A percentile compares a stretch with the other conserved stretches of the same genome.
Evolutionary conservation across 2,113 vertebrate species (phyloP).

Genomic region (Pluvialis apricaria): DNA sequence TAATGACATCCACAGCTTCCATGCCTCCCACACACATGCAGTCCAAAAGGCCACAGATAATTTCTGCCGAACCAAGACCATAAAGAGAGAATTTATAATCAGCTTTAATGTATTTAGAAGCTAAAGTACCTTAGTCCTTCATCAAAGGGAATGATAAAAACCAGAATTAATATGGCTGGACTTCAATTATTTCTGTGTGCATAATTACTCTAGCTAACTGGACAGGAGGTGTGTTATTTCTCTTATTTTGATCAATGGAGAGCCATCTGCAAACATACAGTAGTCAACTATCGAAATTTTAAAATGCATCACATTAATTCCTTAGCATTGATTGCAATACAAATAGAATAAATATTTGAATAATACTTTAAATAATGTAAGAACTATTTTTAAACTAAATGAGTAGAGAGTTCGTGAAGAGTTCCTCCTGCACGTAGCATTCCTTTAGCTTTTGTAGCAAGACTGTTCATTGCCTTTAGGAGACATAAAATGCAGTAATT

Average conservation of each 20-base stretch:
- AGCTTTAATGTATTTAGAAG: constrained; percentile 68
- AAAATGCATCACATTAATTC: not conserved
- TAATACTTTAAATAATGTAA: constrained; percentile 47
- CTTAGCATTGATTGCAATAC: not conserved
- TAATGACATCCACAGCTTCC: constrained; percentile 21
- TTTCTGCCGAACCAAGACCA: constrained; percentile 55
- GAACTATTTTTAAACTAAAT: constrained; percentile 16
- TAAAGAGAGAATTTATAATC: constrained; percentile 71
- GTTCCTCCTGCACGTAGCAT: not conserved
- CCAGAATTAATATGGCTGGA: constrained; percentile 54
- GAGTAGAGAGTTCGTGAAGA: not conserved
- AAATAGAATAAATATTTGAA: constrained; percentile 26
- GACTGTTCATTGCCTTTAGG: constrained; percentile 45
- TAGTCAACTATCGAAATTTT: not conserved
- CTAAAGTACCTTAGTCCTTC: constrained; percentile 68
- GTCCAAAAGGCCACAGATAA: constrained; percentile 52
- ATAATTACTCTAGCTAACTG: constrained; percentile 66
- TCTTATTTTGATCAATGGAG: not conserved
- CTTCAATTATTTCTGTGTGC: constrained; percentile 68
- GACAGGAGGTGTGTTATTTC: constrained; percentile 9
- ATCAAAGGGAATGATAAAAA: constrained; percentile 71
- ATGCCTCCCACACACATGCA: not conserved
- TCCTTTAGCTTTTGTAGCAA: constrained; percentile 3
- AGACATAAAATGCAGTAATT: constrained; percentile 52
- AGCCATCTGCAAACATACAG: not conserved